Evolutionary conservation across 2,797 vertebrate genomes (phyloP).

Genomic region (Chanos chanos): DNA sequence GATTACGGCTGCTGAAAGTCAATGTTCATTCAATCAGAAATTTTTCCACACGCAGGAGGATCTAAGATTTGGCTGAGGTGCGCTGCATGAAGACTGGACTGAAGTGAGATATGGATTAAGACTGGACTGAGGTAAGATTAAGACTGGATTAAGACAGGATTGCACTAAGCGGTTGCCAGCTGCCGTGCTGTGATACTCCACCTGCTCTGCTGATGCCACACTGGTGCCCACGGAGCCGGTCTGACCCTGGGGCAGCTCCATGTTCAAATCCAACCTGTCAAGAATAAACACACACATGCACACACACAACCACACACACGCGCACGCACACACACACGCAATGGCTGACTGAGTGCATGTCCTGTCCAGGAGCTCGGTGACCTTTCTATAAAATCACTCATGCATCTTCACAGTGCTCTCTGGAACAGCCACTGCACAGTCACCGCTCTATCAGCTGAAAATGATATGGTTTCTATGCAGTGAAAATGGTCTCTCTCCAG

Average conservation of each 20-base stretch:
- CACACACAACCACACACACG: background rate
- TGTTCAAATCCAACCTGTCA: constrained; percentile 87
- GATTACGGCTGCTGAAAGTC: too few species aligned
- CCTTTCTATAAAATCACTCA: too few species aligned
- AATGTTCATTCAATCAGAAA: too few species aligned
- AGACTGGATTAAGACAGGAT: background rate
- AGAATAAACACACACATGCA: background rate
- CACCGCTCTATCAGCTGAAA: background rate
- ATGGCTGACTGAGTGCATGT: background rate
- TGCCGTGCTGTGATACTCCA: constrained; percentile 43
- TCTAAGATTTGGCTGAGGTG: too few species aligned
- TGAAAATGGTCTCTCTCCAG: constrained; percentile 13
- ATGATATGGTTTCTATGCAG: background rate
- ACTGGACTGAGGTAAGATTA: too few species aligned
- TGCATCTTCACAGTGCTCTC: too few species aligned
- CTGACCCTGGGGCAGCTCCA: constrained; percentile 97
- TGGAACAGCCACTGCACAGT: background rate
- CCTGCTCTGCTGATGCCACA: constrained; percentile 92
- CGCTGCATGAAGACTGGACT: too few species aligned
- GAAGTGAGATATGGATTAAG: too few species aligned
- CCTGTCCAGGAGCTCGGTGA: too few species aligned
- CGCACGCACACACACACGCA: too few species aligned
- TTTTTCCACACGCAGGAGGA: too few species aligned
- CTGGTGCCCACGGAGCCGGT: constrained; percentile 87
- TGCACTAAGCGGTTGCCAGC: background rate